A percentile compares a stretch with the other conserved stretches of the same genome.
Evolutionary conservation across 2,113 vertebrate genomes (phyloP).

Genomic region (Pygoscelis adeliae): DNA sequence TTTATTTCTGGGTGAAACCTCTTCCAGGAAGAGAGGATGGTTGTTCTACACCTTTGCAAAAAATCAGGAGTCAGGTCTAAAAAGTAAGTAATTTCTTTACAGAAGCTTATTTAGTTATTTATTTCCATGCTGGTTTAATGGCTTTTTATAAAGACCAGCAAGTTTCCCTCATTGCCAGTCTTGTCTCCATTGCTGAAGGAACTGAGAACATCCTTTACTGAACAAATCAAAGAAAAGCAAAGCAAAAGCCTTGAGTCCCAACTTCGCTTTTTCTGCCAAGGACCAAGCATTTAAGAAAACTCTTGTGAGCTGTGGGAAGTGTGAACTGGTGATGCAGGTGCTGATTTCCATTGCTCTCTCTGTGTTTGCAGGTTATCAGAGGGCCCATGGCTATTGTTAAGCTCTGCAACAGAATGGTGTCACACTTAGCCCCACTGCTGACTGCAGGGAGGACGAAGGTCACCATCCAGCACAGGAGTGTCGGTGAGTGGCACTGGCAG

Average conservation of each 20-base stretch:
- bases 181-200: not conserved
- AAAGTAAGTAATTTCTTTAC: not conserved
- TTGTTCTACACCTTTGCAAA: not conserved
- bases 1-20: not conserved
- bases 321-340: not conserved
- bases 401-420: slow-evolving; percentile 81
- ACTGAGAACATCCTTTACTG: not conserved
- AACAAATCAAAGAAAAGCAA: not conserved
- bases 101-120: not conserved
- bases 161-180: not conserved
- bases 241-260: not conserved
- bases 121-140: not conserved
- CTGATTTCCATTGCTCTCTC: not conserved
- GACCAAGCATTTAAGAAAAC: not conserved
- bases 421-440: slow-evolving; percentile 76
- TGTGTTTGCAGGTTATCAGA: slow-evolving; percentile 76
- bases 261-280: not conserved
- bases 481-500: slow-evolving; percentile 75
- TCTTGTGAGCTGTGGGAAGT: not conserved
- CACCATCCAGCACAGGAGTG: slow-evolving; percentile 72
- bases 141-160: not conserved
- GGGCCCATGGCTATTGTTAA: slow-evolving; percentile 87
- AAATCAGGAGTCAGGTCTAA: not conserved
- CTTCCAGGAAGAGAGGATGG: not conserved
- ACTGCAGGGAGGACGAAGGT: slow-evolving; percentile 70